Conservation (phyloP, 2,113 vertebrate species). For the Amphiprion ocellaris region DNA sequence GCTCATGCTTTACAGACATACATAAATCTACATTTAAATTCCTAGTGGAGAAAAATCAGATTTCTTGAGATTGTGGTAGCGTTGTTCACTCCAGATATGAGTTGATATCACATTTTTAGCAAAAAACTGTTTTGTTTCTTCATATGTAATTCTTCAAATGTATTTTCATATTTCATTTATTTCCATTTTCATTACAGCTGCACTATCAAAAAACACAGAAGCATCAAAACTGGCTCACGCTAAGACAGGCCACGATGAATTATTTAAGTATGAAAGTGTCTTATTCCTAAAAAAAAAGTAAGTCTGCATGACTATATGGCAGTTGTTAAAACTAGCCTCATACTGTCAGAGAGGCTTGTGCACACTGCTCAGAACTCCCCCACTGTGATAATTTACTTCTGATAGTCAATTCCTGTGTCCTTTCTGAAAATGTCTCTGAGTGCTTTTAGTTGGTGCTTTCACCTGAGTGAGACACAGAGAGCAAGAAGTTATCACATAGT, state of each 20-base stretch:
- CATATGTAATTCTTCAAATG: slow-evolving; percentile 49
- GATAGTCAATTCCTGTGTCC: slow-evolving; percentile 3
- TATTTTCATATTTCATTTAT: slow-evolving; percentile 53
- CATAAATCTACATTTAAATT: background rate
- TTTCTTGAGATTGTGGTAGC: background rate
- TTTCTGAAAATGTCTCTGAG: slow-evolving; percentile 17
- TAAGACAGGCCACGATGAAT: background rate
- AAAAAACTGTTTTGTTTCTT: background rate
- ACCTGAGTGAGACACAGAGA: slow-evolving; percentile 59
- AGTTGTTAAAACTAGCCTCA: slow-evolving; percentile 10
- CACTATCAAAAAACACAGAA: slow-evolving; percentile 23
- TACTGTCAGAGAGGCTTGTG: background rate
- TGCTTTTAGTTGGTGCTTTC: slow-evolving; percentile 48
- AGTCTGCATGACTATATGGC: background rate
- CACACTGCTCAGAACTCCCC: slow-evolving; percentile 20
- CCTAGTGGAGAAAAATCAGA: background rate
- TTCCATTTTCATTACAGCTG: slow-evolving; percentile 39
- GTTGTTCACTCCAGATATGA: background rate
- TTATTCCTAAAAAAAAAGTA: background rate
- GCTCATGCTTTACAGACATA: background rate
- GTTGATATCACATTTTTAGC: too few relatives aligned
- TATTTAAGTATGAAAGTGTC: background rate
- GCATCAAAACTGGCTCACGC: slow-evolving; percentile 1
- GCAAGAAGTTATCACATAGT: slow-evolving; percentile 69
- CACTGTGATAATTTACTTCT: slow-evolving; percentile 35